Evolutionary conservation across 2,113 vertebrate species (phyloP).

Genomic region (Zosterops hypoxanthus): DNA sequence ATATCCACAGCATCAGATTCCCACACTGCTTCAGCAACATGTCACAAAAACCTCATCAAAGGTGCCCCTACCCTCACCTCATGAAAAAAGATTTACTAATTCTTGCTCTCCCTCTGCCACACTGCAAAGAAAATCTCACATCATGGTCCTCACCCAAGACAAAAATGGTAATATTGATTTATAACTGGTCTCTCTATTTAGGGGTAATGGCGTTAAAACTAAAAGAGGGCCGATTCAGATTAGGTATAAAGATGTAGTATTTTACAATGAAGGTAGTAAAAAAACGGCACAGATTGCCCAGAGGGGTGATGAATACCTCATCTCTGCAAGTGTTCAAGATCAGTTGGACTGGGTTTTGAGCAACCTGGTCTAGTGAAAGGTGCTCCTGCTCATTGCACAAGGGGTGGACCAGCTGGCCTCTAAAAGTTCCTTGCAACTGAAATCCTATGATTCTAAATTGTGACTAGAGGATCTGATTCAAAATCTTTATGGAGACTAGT

Average conservation of each 20-base stretch:
- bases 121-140: neutral
- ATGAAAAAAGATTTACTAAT: neutral
- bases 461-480: neutral
- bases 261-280: neutral
- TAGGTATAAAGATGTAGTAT: neutral
- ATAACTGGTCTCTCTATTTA: neutral
- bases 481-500: neutral
- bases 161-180: neutral
- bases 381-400: neutral
- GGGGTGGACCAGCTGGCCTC: neutral
- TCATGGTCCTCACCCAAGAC: neutral
- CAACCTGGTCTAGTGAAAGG: neutral
- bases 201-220: neutral
- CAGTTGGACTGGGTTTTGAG: neutral
- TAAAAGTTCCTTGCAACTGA: neutral
- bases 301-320: neutral
- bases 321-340: neutral
- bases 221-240: neutral
- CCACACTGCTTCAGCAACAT: neutral
- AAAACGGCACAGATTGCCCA: neutral
- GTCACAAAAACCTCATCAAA: neutral
- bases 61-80: neutral
- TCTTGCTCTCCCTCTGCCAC: neutral
- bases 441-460: neutral
- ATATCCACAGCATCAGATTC: neutral